Conservation (phyloP, 2,888 invertebrate genomes). For the Eupsilia transversa region DNA sequence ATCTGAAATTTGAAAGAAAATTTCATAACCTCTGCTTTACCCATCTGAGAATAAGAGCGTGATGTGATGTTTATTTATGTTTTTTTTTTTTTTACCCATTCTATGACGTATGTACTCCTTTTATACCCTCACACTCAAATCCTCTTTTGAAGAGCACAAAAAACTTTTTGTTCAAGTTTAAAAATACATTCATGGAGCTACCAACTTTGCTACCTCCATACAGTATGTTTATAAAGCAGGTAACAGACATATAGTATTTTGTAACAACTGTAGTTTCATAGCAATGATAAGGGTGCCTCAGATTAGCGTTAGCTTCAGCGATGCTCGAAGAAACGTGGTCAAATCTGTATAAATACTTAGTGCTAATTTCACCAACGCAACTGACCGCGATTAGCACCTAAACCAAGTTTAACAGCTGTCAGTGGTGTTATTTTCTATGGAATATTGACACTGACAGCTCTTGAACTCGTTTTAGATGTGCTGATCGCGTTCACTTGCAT, state of each 20-base stretch:
- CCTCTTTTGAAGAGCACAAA: conserved; percentile 4
- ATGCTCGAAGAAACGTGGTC: not conserved
- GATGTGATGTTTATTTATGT: too few species aligned
- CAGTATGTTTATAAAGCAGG: conserved; percentile 54
- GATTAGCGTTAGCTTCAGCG: conserved; percentile 6
- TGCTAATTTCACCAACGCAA: too few species aligned
- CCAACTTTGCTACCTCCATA: conserved; percentile 32
- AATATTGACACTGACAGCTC: too few species aligned
- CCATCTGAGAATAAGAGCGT: too few species aligned
- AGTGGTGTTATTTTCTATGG: too few species aligned
- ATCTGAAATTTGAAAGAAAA: too few species aligned
- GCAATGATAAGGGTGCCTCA: conserved; percentile 26
- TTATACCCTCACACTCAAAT: not conserved
- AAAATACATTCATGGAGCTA: conserved; percentile 45
- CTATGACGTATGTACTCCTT: not conserved
- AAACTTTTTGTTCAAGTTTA: conserved; percentile 29
- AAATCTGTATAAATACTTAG: not conserved
- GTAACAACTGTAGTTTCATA: conserved; percentile 29
- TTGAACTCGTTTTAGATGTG: too few species aligned
- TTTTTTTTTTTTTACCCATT: too few species aligned
- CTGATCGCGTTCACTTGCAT: too few species aligned
- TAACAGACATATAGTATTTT: conserved; percentile 49
- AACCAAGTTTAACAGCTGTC: too few species aligned
- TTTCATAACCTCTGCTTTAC: too few species aligned
- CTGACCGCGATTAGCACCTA: too few species aligned